Base-by-base conservation (phyloP, 2,113 vertebrate genomes). In the Riparia riparia region DNA sequence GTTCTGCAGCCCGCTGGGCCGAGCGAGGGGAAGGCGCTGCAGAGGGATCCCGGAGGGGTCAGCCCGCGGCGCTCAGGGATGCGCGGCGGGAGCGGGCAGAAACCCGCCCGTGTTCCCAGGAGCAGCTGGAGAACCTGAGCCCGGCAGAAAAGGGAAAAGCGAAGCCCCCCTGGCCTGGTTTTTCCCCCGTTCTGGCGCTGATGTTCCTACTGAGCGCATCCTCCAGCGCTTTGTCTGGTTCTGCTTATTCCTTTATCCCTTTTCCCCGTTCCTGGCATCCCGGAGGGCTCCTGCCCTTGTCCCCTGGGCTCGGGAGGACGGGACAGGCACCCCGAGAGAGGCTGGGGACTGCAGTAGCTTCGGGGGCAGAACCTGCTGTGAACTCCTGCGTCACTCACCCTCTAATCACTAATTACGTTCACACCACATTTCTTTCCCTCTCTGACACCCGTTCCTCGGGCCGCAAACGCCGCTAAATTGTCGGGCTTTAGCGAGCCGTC, bases 21-120 rank as follows among this genome's bases (percentile, higher is more conserved):
- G 18, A 1, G 17, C 1, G 17, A 39, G 58, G 41, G 26, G 29
- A 34, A 81, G 68, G 66, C 2, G 26, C 37, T 26, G 58, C 81
- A 0, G 47, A 2, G 45, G 51, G 60, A 44, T 2, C 34, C 10
- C 50, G 0, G 32, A 4, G 2, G 17, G 64, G 0, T 39, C 70
- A 47, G 21, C 74, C 45, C 85, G 6, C 95, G 63, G 93, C 82
- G 89, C 56, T 28, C 51, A 0, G 72, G 37, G 82, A n/a, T 9
- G 34, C 10, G 1, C 2, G 34, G 26, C 10, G 9, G 82, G 44
- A 39, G 72, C 32, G 10, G 64, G 47, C 9, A 18, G 24, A 51
- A 73, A 63, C 9, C 41, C 4, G 37, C 41, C 31, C 45, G 28
- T 4, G 4, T 3, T 39, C 28, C 29, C 7, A 4, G 8, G 29